phyloP scores from a whole-genome alignment of 2,113 vertebrate genomes.

The Melanocharis versteri region DNA sequence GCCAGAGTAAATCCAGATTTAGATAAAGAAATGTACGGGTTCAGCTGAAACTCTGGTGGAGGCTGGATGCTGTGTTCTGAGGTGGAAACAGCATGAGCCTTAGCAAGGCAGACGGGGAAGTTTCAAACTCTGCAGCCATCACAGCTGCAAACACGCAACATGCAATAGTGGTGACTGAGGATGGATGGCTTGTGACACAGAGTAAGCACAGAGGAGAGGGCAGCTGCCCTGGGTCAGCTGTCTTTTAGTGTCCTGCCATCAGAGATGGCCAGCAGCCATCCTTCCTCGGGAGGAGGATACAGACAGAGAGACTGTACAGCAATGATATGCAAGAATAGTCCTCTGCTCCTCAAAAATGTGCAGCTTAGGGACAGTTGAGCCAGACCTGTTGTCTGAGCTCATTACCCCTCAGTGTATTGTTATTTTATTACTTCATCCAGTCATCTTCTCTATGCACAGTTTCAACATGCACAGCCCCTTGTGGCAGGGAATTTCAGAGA shows the following conservation, averaged over 20 bases:
- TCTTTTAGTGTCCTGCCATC: background rate
- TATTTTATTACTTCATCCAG: background rate
- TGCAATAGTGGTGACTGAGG: background rate
- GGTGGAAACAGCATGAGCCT: background rate
- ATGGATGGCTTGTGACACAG: background rate
- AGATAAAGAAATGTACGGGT: background rate
- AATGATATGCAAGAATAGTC: fast-evolving
- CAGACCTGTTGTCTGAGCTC: fast-evolving
- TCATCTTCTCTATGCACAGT: fast-evolving
- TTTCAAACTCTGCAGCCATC: background rate
- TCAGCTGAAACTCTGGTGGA: background rate
- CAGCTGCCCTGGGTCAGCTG: background rate
- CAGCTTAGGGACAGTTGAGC: background rate
- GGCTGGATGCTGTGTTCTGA: background rate
- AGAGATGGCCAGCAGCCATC: background rate
- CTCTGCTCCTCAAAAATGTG: background rate
- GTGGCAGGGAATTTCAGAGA: background rate
- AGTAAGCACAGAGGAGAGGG: background rate
- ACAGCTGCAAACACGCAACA: fast-evolving
- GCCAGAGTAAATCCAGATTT: conserved; percentile 1
- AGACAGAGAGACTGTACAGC: background rate
- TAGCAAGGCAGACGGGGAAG: background rate
- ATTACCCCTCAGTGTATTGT: background rate
- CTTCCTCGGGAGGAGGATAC: background rate
- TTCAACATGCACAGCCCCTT: background rate